Evolutionary conservation across 2,888 invertebrate species (phyloP).

Genomic region (Hirtodrosophila trivittata): DNA sequence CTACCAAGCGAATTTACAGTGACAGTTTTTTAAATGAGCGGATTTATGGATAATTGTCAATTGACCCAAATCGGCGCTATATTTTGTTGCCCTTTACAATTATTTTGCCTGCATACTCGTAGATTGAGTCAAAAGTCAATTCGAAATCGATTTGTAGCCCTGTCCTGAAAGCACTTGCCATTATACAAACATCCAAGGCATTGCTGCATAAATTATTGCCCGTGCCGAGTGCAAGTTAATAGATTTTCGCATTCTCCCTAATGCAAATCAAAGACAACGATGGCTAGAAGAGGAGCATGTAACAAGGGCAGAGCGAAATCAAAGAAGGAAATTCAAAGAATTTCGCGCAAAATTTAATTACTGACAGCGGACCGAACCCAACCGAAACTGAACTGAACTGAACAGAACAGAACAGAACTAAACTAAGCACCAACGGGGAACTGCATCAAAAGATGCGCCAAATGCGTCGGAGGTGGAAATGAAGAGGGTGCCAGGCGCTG

Average conservation of each 20-base stretch:
- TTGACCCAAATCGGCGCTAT: too few relatives aligned
- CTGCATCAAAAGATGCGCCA: conserved; percentile 39
- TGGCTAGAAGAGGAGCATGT: conserved; percentile 1
- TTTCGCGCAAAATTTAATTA: conserved; percentile 68
- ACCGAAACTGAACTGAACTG: conserved; percentile 3
- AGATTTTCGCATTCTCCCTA: conserved; percentile 58
- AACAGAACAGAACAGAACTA: conserved; percentile 5
- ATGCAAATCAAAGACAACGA: conserved; percentile 56
- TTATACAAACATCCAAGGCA: conserved; percentile 20
- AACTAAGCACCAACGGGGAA: conserved; percentile 21
- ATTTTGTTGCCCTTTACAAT: too few relatives aligned
- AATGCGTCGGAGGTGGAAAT: not conserved
- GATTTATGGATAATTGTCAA: too few relatives aligned
- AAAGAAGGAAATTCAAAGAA: conserved; percentile 66
- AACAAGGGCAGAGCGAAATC: conserved; percentile 48
- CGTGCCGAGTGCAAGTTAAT: conserved; percentile 59
- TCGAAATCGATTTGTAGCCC: conserved; percentile 33
- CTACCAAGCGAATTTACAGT: too few relatives aligned
- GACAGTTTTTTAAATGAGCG: too few relatives aligned
- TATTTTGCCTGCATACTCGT: too few relatives aligned
- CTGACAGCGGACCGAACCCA: too few relatives aligned
- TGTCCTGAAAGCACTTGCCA: conserved; percentile 16
- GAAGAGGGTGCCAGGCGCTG: not conserved
- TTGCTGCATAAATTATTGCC: conserved; percentile 65
- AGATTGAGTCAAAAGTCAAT: too few relatives aligned